A percentile compares a stretch with the other conserved stretches of the same genome.
phyloP scores from a whole-genome alignment of 2,797 vertebrate genomes.

The Tangara arthus region DNA sequence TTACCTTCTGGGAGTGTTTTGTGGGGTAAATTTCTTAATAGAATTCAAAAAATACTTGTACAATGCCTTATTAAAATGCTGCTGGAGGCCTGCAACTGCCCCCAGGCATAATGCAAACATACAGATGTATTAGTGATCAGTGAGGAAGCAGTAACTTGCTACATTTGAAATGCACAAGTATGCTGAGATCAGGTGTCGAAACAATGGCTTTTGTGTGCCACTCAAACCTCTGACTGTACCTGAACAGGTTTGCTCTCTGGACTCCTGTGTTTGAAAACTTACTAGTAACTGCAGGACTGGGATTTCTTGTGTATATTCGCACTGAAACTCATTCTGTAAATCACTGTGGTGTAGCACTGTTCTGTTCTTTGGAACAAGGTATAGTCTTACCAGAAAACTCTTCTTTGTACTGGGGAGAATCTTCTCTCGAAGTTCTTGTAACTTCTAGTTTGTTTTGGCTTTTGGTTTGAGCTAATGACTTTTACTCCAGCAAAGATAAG shows the following conservation, averaged over 20 bases:
- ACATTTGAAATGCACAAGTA: background rate
- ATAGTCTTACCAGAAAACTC: background rate
- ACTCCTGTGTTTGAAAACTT: background rate
- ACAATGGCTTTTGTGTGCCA: background rate
- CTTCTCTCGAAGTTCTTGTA: background rate
- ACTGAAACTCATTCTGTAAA: background rate
- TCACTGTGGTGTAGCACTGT: background rate
- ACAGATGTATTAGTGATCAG: background rate
- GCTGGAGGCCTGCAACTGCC: background rate
- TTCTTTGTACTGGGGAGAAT: background rate
- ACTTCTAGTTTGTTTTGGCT: background rate
- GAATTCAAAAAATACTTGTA: background rate
- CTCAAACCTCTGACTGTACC: background rate
- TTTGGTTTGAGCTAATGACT: background rate
- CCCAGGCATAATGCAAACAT: background rate
- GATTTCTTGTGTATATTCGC: background rate
- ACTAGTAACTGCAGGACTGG: background rate
- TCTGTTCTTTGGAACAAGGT: background rate
- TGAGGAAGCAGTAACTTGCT: constrained; percentile 19
- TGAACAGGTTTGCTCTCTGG: background rate
- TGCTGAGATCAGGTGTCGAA: background rate
- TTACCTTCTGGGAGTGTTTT: background rate
- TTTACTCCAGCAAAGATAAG: background rate
- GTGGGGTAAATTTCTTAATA: background rate
- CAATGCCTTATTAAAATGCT: background rate